A percentile compares a stretch with the other conserved stretches of the same genome.
Conservation (phyloP, 1,140 invertebrate genomes). For the Rhopalosiphum maidis region DNA sequence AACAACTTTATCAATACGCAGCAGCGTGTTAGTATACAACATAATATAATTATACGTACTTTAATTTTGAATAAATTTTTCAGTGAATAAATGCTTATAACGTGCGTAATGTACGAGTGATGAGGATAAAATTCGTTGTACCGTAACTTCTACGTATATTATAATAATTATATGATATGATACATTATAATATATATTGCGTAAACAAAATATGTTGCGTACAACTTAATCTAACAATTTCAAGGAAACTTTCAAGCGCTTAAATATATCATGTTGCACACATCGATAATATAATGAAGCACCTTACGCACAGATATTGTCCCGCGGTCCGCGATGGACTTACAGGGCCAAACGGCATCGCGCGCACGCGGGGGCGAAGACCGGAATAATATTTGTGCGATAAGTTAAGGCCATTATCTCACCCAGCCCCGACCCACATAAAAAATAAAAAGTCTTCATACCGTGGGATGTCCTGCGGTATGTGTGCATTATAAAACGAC, state of each 20-base stretch:
- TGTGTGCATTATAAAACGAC: not conserved
- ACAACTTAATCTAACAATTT: not conserved
- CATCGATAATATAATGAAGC: not conserved
- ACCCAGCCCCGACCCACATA: not conserved
- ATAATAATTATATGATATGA: not conserved
- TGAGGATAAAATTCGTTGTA: constrained; percentile 16
- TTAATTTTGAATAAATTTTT: not conserved
- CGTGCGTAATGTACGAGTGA: not conserved
- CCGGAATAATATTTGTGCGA: not conserved
- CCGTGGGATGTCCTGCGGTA: not conserved
- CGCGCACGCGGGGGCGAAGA: not conserved
- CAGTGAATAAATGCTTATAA: not conserved
- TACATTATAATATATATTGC: not conserved
- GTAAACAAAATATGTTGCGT: not conserved
- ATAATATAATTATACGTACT: not conserved
- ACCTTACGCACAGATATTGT: not conserved
- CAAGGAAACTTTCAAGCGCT: not conserved
- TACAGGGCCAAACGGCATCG: not conserved
- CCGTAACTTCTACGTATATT: not conserved
- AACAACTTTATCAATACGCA: too few species aligned
- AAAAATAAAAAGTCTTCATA: not conserved
- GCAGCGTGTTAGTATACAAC: too few species aligned
- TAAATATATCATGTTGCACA: not conserved
- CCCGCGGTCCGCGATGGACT: not conserved
- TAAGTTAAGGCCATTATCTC: not conserved